phyloP scores from a whole-genome alignment of 2,888 invertebrate genomes.

The Cyrtodaria siliqua region DNA sequence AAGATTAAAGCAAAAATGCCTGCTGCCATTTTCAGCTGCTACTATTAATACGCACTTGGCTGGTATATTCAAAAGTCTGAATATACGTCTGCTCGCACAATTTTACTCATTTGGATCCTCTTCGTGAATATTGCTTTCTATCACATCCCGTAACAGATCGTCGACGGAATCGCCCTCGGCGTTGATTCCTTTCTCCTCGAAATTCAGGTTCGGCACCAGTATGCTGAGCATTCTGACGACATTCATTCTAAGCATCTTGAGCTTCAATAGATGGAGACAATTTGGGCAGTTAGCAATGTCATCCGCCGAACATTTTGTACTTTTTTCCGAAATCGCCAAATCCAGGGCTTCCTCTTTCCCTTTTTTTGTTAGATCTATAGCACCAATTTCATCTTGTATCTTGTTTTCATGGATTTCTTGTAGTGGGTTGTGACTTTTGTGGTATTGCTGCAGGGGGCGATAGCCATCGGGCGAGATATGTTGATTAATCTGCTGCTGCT shows the following conservation, averaged over 20 bases:
- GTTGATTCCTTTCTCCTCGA: slow-evolving; percentile 84
- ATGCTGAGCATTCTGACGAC: slow-evolving; percentile 85
- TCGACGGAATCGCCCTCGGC: slow-evolving; percentile 84
- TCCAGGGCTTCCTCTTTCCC: slow-evolving; percentile 58
- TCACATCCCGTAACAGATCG: slow-evolving; percentile 84
- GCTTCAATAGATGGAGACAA: slow-evolving; percentile 81
- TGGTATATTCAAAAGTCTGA: too few species aligned
- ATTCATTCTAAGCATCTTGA: slow-evolving; percentile 81
- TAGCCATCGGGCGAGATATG: slow-evolving; percentile 7
- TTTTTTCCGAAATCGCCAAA: slow-evolving; percentile 58
- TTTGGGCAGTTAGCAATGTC: slow-evolving; percentile 68
- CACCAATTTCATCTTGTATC: slow-evolving; percentile 71
- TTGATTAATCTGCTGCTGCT: slow-evolving; percentile 40
- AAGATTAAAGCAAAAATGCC: slow-evolving; percentile 19
- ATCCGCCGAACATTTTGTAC: slow-evolving; percentile 45
- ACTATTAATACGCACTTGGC: slow-evolving; percentile 8
- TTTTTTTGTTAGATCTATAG: slow-evolving; percentile 81
- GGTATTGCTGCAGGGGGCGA: slow-evolving; percentile 50
- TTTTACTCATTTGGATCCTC: slow-evolving; percentile 67
- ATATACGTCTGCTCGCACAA: too few species aligned
- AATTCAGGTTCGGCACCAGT: slow-evolving; percentile 84
- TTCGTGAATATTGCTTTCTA: slow-evolving; percentile 83
- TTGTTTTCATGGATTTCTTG: slow-evolving; percentile 71
- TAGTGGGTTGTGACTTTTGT: slow-evolving; percentile 61
- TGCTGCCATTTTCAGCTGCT: slow-evolving; percentile 40